Evolutionary conservation across 2,888 invertebrate species (phyloP).

Genomic region (Orchesellides sinensis): DNA sequence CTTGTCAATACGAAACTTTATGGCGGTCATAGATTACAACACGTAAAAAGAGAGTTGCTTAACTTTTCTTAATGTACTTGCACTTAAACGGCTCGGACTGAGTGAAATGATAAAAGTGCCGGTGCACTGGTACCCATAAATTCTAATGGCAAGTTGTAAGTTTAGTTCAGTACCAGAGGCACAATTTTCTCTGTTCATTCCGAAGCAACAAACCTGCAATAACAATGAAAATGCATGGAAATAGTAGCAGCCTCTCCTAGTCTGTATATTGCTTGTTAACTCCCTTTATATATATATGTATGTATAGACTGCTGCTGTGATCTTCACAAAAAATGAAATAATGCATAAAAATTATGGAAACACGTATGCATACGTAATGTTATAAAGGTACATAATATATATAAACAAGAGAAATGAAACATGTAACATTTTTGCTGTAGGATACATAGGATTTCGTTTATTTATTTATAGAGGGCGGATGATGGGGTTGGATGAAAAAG

Average conservation of each 20-base stretch:
- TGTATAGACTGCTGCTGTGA: not conserved
- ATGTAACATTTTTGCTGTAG: slow-evolving; percentile 14
- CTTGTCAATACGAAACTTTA: slow-evolving; percentile 24
- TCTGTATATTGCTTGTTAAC: not conserved
- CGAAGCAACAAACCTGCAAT: too few species aligned
- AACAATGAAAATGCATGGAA: too few species aligned
- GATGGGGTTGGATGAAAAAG: slow-evolving; percentile 12
- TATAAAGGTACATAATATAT: too few species aligned
- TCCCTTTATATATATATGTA: not conserved
- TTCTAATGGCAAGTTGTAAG: slow-evolving; percentile 34
- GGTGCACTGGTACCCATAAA: slow-evolving; percentile 46
- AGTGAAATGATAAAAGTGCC: slow-evolving; percentile 22
- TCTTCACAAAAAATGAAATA: not conserved
- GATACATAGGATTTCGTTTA: not conserved
- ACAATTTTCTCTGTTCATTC: not conserved
- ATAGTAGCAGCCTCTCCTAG: not conserved
- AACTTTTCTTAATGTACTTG: slow-evolving; percentile 12
- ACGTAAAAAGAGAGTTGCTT: not conserved
- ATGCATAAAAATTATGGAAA: slow-evolving; percentile 19
- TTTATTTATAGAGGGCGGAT: not conserved
- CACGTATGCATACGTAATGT: slow-evolving; percentile 1
- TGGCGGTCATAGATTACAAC: slow-evolving; percentile 12
- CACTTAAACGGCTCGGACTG: not conserved
- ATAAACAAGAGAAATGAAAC: slow-evolving; percentile 2
- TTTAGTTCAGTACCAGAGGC: slow-evolving; percentile 10